Evolutionary conservation across 2,113 vertebrate species (phyloP), one percentile per base, ranked within the genome.

Genomic region (Indicator maculatus): DNA sequence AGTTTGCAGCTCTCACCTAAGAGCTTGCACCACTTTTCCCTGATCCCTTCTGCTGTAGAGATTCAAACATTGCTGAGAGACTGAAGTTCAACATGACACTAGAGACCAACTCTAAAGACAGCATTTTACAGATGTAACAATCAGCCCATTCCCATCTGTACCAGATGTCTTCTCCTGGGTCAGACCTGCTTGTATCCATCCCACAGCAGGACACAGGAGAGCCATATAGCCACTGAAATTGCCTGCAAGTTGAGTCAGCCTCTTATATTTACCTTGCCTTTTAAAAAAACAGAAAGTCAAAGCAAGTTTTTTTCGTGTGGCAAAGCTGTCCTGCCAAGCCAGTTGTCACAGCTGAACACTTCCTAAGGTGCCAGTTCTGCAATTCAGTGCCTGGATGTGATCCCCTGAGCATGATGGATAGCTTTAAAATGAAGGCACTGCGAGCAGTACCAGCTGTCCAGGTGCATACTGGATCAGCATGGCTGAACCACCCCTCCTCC

Each of bases 261-360:
- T 18, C 79, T 55, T 39, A 41, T 31, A 12, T 78, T 86, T 90
- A 69, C 87, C 65, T 89, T 45, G 39, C 27, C 61, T 93, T 86
- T 89, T 41, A 55, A 78, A 90, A 90, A 94, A 85, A 30, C 59
- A 92, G 33, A 66, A 88, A 94, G 33, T 47, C 9, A 52, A 84
- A 96, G 83, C 93, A 26, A 83, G 92, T 94, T 93, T 88, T 88
- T 85, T 93, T 92, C 69, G 30, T 26, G 41, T 41, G 74, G 84
- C 75, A 91, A 36, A 64, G 76, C 78, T 93, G 80, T 83, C 88
- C 63, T 95, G 94, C 83, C 80, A 36, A 95, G 86, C 58, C 64
- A 83, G 47, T 95, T 72, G 97, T 98, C 97, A 98, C 95, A 96
- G 96, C 93, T 97, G 97, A 98, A 77, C 88, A 92, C 91, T 64